phyloP scores from a whole-genome alignment of 2,888 invertebrate genomes.

The Diarsia dahlii region DNA sequence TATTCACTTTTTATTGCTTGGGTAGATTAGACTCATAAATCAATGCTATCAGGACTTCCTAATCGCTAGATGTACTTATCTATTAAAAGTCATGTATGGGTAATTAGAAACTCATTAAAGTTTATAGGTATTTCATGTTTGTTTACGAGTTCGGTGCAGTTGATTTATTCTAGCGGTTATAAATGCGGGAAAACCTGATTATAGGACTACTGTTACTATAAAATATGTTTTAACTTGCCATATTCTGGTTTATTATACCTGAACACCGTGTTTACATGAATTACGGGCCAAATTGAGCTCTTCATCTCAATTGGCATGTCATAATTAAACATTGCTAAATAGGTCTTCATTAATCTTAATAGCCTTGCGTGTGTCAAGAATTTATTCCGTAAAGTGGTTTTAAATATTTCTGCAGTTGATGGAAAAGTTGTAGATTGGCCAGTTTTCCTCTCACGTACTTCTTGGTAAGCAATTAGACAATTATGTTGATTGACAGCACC shows the following conservation, averaged over 20 bases:
- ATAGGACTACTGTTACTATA: conserved; percentile 14
- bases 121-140: conserved; percentile 29
- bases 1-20: conserved; percentile 6
- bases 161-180: conserved; percentile 35
- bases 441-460: neutral
- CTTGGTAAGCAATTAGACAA: neutral
- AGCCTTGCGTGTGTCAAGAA: conserved; percentile 27
- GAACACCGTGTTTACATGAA: conserved; percentile 42
- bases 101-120: conserved; percentile 39
- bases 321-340: conserved; percentile 50
- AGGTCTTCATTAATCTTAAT: conserved; percentile 29
- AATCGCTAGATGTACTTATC: neutral
- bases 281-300: conserved; percentile 37
- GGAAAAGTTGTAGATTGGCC: neutral
- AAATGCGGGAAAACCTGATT: conserved; percentile 32
- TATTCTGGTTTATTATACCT: conserved; percentile 46
- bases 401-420: conserved; percentile 8
- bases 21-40: neutral
- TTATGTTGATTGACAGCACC: neutral
- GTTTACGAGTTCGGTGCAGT: conserved; percentile 10
- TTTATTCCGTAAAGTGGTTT: conserved; percentile 17
- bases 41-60: neutral
- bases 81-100: neutral
- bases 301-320: conserved; percentile 45
- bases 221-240: conserved; percentile 28